These are phyloP conservation scores for Cotesia congregata DNA, from an alignment of 2,888 invertebrate genomes.

Conservation along the genomic window DNA sequence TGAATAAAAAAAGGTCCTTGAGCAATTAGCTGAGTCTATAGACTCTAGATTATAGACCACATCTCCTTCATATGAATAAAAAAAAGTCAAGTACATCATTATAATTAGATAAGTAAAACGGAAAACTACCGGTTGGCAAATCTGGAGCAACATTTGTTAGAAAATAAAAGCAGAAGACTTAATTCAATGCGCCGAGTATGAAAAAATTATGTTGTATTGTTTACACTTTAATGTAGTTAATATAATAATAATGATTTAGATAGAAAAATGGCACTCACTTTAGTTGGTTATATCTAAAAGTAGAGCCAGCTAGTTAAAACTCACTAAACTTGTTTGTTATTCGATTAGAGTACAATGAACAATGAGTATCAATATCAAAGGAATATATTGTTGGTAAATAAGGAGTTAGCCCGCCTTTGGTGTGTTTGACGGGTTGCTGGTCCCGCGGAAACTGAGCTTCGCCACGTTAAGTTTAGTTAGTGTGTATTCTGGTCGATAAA, in stretches of 20 bases:
- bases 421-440: constrained; percentile 63
- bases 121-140: too few species aligned
- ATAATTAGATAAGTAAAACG: too few species aligned
- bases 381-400: not conserved
- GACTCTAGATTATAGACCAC: too few species aligned
- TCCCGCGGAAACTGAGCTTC: constrained; percentile 66
- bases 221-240: too few species aligned
- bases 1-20: constrained; percentile 38
- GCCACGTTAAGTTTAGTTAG: constrained; percentile 49
- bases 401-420: constrained; percentile 4
- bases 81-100: not conserved
- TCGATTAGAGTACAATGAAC: not conserved
- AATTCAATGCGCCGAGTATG: too few species aligned
- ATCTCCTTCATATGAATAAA: not conserved
- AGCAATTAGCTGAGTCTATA: constrained; percentile 4
- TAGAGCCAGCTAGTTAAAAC: constrained; percentile 39
- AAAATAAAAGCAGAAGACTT: too few species aligned
- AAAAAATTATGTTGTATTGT: too few species aligned
- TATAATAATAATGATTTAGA: too few species aligned
- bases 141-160: too few species aligned
- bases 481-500: constrained; percentile 63
- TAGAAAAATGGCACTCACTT: not conserved
- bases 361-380: not conserved
- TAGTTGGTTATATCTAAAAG: constrained; percentile 38
- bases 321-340: constrained; percentile 29